Evolutionary conservation across 2,797 vertebrate genomes (phyloP), one percentile per base, ranked within the genome.

Genomic region (Limnodromus scolopaceus): DNA sequence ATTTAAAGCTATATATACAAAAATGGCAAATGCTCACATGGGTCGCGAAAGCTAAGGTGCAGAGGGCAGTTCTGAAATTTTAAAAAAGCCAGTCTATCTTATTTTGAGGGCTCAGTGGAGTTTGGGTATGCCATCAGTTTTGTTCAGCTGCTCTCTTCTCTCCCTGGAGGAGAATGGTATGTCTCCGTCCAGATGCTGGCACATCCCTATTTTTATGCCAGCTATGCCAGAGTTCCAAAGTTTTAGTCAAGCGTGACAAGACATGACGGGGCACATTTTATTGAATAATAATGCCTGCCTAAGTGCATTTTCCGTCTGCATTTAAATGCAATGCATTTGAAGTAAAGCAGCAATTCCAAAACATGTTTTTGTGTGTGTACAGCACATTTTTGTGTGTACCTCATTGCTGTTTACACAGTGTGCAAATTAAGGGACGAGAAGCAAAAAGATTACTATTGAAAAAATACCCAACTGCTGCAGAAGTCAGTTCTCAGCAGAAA

Each of bases 241-340:
- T 94, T 97, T 93, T 93, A 94, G 93, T 94, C 89, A 94, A 95
- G 92, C 87, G 65, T 93, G 96, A 93, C 78, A 77, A 96, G 86
- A 90, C 77, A 91, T 92, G 96, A 95, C 92, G 91, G 91, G 78
- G 58, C 85, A 83, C 87, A 83, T 79, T 92, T 88, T 84, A 91
- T 75, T 87, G 92, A 89, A 88, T 81, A 89, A 95, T 92, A 95
- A 94, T 92, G 55, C 79, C 84, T 92, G 69, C 85, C 94, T 94
- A 82, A 82, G 75, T 91, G 89, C 66, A 58, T 96, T 96, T 97
- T 76, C 84, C 75, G 71, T 94, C 81, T 95, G 94, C 77, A 80
- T 94, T 92, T 84, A 93, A 94, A 93, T 95, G 80, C 69, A 71
- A 15, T 34, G 36, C 81, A 89, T 92, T 69, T 93, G 71, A 92